Evolutionary conservation across 2,888 invertebrate species (phyloP), one percentile per base, ranked within the genome.

Genomic region (Leuctra nigra): DNA sequence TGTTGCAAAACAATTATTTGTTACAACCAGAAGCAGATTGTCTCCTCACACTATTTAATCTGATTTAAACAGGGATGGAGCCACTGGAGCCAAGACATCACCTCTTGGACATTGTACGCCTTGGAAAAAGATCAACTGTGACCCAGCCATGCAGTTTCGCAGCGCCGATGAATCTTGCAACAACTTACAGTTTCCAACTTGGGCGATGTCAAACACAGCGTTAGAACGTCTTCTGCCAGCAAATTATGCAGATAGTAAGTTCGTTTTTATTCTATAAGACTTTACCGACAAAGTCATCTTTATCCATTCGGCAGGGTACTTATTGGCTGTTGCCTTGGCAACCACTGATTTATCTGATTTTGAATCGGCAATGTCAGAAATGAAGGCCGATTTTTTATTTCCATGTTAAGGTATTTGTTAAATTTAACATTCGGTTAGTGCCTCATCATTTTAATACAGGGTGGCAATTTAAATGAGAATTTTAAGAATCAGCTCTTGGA

Each of bases 141-240:
- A 11, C 2, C 18, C 24, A 2, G 20, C 14, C 14, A 44, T 57
- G 22, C 63, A 61, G 56, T 71, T 65, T 59, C 63, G 72, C n/a
- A 67, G 58, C n/a, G 53, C 64, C 20, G 71, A 72, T 50, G 72
- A 71, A 2, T 68, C 69, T 4, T 72, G 71, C 61, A 72, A 72
- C 61, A 72, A 72, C 60, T 54, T 66, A 2, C 53, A 56, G 20
- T 56, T 68, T 56, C 68, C 70, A 0, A 57, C 62, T 16, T 71
- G 70, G 70, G 71, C 72, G 1, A 36, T 24, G 13, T 25, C 56
- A 11, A 23, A 38, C 23, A 56, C 56, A 1, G 50, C 56, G 9
- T 29, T 56, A 1, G 50, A 50, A 18, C 29, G 56, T n/a, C 56
- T 56, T 18, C 48, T 56, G 1, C 29, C 57, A 13, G 57, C 54